Conservation (phyloP, 2,113 vertebrate species). For the Montifringilla adamsi region DNA sequence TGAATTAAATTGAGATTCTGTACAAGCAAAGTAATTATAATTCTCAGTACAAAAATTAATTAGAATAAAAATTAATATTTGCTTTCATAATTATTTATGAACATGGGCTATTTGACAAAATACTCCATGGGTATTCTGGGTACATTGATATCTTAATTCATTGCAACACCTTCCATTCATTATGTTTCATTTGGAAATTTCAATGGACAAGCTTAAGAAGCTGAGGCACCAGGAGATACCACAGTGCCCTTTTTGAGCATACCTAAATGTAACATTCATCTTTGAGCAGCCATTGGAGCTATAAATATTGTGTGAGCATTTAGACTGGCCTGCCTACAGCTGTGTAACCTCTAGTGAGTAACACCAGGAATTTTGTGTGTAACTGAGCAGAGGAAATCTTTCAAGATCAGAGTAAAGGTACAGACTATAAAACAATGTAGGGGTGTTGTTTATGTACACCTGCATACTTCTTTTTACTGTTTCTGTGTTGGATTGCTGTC, state of each 20-base stretch:
- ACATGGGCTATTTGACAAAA: background rate
- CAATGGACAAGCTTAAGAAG: background rate
- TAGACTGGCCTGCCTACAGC: background rate
- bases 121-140: background rate
- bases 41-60: background rate
- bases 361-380: background rate
- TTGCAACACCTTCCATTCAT: background rate
- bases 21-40: background rate
- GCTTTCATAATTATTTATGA: background rate
- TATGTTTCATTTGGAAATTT: background rate
- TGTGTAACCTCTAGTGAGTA: background rate
- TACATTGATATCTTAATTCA: background rate
- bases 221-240: background rate
- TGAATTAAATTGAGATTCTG: background rate
- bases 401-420: background rate
- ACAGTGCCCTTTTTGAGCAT: too few relatives aligned
- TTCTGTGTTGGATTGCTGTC: background rate
- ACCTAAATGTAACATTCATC: background rate
- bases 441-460: accelerated
- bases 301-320: background rate
- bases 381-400: background rate
- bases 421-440: background rate
- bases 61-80: constrained; percentile 7
- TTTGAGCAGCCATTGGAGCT: background rate
- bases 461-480: background rate